Base-by-base conservation (phyloP, 1,140 invertebrate genomes). In the Homalodisca vitripennis region DNA sequence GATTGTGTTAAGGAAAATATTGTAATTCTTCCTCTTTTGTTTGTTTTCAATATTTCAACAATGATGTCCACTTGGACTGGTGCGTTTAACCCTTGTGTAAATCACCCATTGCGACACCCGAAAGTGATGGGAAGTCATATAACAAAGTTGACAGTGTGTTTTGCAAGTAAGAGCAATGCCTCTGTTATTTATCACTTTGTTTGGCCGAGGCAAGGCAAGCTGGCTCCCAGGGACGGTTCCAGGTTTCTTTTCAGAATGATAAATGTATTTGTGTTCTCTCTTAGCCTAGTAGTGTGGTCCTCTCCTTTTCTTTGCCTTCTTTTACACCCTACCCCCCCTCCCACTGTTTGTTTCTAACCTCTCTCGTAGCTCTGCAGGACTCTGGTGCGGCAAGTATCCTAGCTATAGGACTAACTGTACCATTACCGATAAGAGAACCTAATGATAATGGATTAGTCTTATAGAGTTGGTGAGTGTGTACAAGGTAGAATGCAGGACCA, bases 191-290 rank as follows among this genome's bases (percentile, higher is more conserved):
- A 60, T 60, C 26, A 60, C 55, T 30, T 51, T 51, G 48, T 51
- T 51, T 60, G 24, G 55, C 55, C 29, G 12, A n/a, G n/a, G n/a
- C n/a, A n/a, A n/a, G 17, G 17, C 6, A 20, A 22, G 62, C 63
- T 66, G 24, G 31, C 47, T 66, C 63, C 41, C 22, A 63, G 30
- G 17, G 55, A 22, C 46, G 63, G 63, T 17, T 10, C 41, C 6
- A 46, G 55, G 20, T 64, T n/a, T 41, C 32, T 66, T 64, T 66
- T 46, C 63, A 46, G 63, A 64, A 64, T 66, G 63, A 66, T 46
- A 66, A 66, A 46, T 66, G 63, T 66, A 66, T 66, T 27, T 66
- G 32, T 66, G 63, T 66, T 66, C 63, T 66, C 34, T 47, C 57
- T 62, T 31, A 29, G 12, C 34, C 34, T 31, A 24, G 41, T 46